These are phyloP conservation scores for Triplophysa bombifrons DNA, from an alignment of 2,797 vertebrate genomes.

Conservation along the genomic window DNA sequence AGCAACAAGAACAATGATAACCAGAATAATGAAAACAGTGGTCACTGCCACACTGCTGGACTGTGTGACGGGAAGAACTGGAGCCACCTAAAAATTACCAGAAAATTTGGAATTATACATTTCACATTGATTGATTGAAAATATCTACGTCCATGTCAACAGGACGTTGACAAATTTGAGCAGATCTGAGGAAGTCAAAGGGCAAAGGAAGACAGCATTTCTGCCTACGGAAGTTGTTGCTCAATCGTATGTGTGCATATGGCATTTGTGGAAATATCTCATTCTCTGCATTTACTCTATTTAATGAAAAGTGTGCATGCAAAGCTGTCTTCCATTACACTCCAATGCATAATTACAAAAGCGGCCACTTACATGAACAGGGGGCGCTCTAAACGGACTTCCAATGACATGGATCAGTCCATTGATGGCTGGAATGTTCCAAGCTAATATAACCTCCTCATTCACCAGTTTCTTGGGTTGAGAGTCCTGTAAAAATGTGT, in stretches of 20 bases:
- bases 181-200: background rate
- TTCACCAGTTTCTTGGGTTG: constrained; percentile 79
- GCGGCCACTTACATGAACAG: constrained; percentile 64
- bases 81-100: constrained; percentile 55
- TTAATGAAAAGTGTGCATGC: background rate
- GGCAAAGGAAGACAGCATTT: background rate
- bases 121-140: background rate
- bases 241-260: background rate
- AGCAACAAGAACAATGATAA: constrained; percentile 66
- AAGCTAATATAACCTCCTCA: constrained; percentile 76
- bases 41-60: constrained; percentile 62
- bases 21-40: constrained; percentile 64
- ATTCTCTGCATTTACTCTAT: too few species aligned
- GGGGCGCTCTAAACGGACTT: constrained; percentile 80
- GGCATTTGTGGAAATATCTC: background rate
- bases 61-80: constrained; percentile 43
- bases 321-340: background rate
- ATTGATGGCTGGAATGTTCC: constrained; percentile 90
- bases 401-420: constrained; percentile 91
- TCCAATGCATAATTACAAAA: background rate
- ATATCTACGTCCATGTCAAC: background rate
- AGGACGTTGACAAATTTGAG: background rate
- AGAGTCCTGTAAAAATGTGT: constrained; percentile 37
- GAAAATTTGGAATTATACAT: background rate
- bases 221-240: too few species aligned